Base-by-base conservation (phyloP, 2,797 vertebrate genomes). In the Paedocypris micromegethes region DNA sequence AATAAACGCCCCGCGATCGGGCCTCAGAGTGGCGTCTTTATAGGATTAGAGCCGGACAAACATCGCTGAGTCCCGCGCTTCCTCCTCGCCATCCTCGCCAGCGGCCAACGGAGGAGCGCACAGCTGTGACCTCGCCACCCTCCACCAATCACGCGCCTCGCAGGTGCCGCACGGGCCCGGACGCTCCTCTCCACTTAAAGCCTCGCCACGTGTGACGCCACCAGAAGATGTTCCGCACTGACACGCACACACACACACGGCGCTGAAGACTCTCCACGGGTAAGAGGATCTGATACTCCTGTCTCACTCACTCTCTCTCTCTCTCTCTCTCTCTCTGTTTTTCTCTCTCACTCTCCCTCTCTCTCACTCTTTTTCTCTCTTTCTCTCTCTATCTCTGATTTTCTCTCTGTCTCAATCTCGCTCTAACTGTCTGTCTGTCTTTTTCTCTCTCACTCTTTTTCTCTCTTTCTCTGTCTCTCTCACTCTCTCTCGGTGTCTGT, bases 21-120 rank as follows among this genome's bases (percentile, higher is more conserved):
- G 82, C 81, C 78, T 67, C 75, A 80, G 85, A 87, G 68, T 67
- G 73, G 68, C 79, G 70, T 79, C 85, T 88, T 91, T 88, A 89
- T 82, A 84, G 85, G 89, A 91, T 91, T 91, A 91, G 81, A 70
- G 79, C 73, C 76, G 56, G 63, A 61, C 85, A 85, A 88, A 86
- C 76, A 84, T 68, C 72, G 77, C 81, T 83, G 82, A 80, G 80
- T 84, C 75, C 23, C 59, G 68, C 72, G 55, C 53, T 37, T 44
- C 51, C 6, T 9, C 4, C 9, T 65, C 56, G 9, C 73, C 60
- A 42, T 6, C 23, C 51, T 42, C 41, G 40, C 46, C 6, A 1
- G 6, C 4, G 42, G 64, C 87, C 87, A 90, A 86, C 91, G 80
- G 52, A 75, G 51, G 44, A 47, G 50, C 23, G 51, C 50, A 63